These are phyloP conservation scores for Vulpes lagopus DNA, from an alignment of 2,113 vertebrate species.

Conservation along the genomic window DNA sequence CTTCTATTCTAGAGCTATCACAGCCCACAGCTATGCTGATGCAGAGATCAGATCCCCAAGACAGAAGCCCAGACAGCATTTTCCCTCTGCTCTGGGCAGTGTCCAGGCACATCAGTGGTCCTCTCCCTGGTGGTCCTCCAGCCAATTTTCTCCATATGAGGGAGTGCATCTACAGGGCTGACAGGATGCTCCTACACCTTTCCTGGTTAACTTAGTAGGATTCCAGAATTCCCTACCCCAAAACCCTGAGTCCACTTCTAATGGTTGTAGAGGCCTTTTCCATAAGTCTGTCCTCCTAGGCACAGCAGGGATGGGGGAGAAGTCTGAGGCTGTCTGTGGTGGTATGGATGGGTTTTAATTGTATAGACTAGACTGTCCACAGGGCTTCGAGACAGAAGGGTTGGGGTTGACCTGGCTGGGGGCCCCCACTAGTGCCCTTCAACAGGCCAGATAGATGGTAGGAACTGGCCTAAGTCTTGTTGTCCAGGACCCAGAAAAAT, in stretches of 20 bases:
- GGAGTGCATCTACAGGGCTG: neutral
- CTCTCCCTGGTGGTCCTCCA: neutral
- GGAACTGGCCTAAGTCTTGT: neutral
- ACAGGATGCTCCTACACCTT: neutral
- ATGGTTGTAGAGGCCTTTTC: neutral
- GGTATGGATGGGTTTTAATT: neutral
- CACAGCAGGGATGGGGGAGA: fast-evolving
- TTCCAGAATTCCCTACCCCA: neutral
- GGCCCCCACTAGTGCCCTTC: neutral
- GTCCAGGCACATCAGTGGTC: neutral
- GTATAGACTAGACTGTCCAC: neutral
- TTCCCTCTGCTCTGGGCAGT: neutral
- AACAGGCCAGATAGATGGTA: neutral
- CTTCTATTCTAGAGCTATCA: neutral
- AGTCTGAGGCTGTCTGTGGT: neutral
- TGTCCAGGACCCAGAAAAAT: constrained; percentile 13
- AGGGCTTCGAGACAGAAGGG: neutral
- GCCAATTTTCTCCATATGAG: neutral
- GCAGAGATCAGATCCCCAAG: neutral
- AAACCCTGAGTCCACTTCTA: neutral
- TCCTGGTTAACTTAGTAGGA: neutral
- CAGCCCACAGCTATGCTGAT: neutral
- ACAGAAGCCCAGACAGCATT: neutral
- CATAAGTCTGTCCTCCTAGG: neutral
- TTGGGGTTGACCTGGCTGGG: neutral